These are phyloP conservation scores for Carduelis carduelis DNA, from an alignment of 2,797 vertebrate genomes.

Conservation along the genomic window DNA sequence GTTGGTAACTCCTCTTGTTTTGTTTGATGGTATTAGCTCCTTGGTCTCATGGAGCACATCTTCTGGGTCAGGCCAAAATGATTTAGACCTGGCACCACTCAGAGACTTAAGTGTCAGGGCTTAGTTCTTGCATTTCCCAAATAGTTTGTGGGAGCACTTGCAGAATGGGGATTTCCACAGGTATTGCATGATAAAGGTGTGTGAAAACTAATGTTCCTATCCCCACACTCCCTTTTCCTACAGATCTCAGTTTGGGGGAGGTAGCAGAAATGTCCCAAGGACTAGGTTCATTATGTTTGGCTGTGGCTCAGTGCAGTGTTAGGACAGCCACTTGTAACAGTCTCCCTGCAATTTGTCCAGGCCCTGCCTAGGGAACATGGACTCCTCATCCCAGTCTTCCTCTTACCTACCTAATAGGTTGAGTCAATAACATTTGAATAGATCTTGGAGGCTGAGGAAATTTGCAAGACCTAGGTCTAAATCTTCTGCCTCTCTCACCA, in stretches of 20 bases:
- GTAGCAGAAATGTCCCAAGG: neutral
- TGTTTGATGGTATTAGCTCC: neutral
- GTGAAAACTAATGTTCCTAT: neutral
- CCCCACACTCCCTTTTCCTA: neutral
- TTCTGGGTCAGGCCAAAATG: neutral
- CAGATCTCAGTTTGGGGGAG: neutral
- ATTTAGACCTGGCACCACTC: neutral
- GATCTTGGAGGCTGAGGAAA: neutral
- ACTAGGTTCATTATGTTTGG: neutral
- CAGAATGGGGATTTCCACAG: neutral
- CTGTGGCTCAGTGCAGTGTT: neutral
- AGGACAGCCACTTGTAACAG: neutral
- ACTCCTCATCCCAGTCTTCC: neutral
- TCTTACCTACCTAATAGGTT: neutral
- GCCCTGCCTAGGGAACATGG: neutral
- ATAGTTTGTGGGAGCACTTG: neutral
- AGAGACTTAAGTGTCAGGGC: neutral
- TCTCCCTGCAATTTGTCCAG: neutral
- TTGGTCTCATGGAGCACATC: neutral
- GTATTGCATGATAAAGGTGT: neutral
- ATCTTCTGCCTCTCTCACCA: neutral
- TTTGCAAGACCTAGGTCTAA: neutral
- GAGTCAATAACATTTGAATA: rapidly evolving
- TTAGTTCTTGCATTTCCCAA: neutral
- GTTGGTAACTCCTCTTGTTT: neutral